Evolutionary conservation across 2,888 invertebrate species (phyloP).

Genomic region (Tridacna gigas): DNA sequence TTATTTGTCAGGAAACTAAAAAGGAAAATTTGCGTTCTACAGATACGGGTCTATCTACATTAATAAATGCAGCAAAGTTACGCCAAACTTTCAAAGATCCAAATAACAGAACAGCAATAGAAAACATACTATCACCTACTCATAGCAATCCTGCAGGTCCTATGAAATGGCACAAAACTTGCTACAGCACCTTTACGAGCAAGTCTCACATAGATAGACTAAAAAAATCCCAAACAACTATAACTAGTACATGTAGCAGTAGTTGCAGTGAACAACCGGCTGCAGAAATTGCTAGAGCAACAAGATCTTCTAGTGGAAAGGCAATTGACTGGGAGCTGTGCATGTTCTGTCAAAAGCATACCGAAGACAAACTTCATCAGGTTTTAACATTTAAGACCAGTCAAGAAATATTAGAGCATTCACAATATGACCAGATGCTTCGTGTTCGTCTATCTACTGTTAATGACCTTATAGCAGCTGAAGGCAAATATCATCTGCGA

Average conservation of each 20-base stretch:
- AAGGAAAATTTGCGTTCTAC: neutral
- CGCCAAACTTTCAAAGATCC: neutral
- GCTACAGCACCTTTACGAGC: neutral
- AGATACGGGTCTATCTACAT: neutral
- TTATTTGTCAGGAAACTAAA: neutral
- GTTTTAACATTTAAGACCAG: neutral
- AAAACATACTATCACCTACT: neutral
- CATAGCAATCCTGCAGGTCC: neutral
- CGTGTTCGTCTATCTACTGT: neutral
- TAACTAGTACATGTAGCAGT: neutral
- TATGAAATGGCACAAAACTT: slow-evolving; percentile 1
- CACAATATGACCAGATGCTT: neutral
- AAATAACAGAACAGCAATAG: too few relatives aligned
- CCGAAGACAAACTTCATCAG: neutral
- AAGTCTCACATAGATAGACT: neutral
- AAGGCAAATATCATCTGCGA: neutral
- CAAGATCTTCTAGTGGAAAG: too few relatives aligned
- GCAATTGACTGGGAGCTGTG: too few relatives aligned
- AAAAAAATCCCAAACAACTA: neutral
- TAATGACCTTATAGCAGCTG: neutral
- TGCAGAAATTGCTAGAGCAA: too few relatives aligned
- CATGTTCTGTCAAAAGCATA: neutral
- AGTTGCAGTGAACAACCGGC: neutral
- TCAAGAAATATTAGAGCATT: neutral
- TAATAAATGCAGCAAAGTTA: neutral